phyloP scores from a whole-genome alignment of 2,113 vertebrate species.

The Ophiodon elongatus region DNA sequence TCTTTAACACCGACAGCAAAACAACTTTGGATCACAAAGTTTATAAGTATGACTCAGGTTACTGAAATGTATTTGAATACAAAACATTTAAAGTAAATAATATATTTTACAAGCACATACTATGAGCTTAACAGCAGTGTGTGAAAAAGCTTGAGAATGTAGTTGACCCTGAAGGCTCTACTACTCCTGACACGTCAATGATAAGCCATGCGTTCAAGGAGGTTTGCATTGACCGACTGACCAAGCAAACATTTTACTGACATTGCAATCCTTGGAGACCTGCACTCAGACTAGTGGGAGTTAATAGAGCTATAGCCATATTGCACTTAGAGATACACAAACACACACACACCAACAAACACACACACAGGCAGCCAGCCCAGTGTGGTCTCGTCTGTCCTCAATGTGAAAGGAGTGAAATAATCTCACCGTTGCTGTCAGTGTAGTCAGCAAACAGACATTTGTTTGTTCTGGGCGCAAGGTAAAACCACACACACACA shows the following conservation, averaged over 20 bases:
- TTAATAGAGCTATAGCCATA: not conserved
- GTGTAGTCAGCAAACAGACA: slow-evolving; percentile 45
- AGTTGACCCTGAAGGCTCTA: not conserved
- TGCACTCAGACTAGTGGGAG: not conserved
- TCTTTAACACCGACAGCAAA: not conserved
- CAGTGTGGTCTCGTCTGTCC: slow-evolving; percentile 22
- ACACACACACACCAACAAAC: not conserved
- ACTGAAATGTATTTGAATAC: not conserved
- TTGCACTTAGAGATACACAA: not conserved
- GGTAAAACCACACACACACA: slow-evolving; percentile 19
- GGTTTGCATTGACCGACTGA: slow-evolving; percentile 5
- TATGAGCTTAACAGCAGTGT: not conserved
- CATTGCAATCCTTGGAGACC: not conserved
- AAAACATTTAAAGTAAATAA: not conserved
- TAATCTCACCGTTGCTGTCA: slow-evolving; percentile 40
- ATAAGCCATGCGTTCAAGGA: not conserved
- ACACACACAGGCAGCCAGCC: slow-evolving; percentile 20
- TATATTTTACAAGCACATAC: not conserved
- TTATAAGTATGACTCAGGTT: not conserved
- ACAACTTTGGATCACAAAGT: not conserved
- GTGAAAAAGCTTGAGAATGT: not conserved
- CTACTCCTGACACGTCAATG: not conserved
- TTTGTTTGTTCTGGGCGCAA: slow-evolving; percentile 9
- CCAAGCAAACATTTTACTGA: slow-evolving; percentile 3
- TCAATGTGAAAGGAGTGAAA: slow-evolving; percentile 45